These are phyloP conservation scores for Zosterops borbonicus DNA, from an alignment of 2,113 vertebrate genomes.

Conservation along the genomic window DNA sequence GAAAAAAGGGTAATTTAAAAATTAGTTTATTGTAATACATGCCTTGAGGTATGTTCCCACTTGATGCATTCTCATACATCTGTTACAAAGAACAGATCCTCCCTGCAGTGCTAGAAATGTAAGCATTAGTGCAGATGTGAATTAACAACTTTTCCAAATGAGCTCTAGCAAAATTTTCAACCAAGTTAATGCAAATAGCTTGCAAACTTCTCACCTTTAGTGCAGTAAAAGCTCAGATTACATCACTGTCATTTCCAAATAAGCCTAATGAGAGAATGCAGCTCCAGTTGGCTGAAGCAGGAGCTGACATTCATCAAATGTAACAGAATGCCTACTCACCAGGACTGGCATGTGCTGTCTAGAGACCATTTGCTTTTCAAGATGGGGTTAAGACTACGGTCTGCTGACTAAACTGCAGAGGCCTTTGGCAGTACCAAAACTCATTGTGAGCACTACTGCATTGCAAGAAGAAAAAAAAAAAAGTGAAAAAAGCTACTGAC, in stretches of 20 bases:
- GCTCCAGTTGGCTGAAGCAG: slow-evolving; percentile 65
- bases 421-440: slow-evolving; percentile 74
- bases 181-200: slow-evolving; percentile 75
- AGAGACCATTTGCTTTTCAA: slow-evolving; percentile 79
- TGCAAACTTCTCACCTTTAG: slow-evolving; percentile 72
- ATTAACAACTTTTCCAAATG: slow-evolving; percentile 77
- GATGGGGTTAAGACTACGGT: slow-evolving; percentile 76
- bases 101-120: slow-evolving; percentile 82
- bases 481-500: slow-evolving; percentile 69
- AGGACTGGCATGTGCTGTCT: slow-evolving; percentile 80
- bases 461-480: slow-evolving; percentile 73
- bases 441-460: slow-evolving; percentile 75
- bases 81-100: slow-evolving; percentile 84
- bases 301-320: slow-evolving; percentile 69
- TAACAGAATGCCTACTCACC: slow-evolving; percentile 80
- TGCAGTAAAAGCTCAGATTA: slow-evolving; percentile 66
- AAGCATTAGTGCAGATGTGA: slow-evolving; percentile 84
- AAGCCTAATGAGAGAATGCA: slow-evolving; percentile 66
- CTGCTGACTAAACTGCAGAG: slow-evolving; percentile 78
- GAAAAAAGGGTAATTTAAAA: slow-evolving; percentile 99
- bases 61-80: slow-evolving; percentile 85
- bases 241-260: slow-evolving; percentile 67
- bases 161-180: slow-evolving; percentile 78
- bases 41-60: slow-evolving; percentile 86
- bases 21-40: slow-evolving; percentile 87